These are phyloP conservation scores for Lucilia sericata DNA, from an alignment of 1,140 invertebrate genomes.

Conservation along the genomic window DNA sequence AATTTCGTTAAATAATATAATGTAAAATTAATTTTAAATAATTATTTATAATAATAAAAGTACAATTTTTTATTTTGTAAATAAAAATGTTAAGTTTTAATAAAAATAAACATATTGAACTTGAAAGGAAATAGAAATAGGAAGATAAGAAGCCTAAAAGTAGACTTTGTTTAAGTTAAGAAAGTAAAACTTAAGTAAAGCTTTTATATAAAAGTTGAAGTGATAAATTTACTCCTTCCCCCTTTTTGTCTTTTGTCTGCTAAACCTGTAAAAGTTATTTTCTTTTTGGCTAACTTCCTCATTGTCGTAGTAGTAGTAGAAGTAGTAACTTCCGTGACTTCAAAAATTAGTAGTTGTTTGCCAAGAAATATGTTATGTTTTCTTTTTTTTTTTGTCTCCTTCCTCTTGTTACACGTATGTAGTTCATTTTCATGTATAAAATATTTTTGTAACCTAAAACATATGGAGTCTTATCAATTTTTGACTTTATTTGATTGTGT, in stretches of 20 bases:
- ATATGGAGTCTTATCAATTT: neutral
- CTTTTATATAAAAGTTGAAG: too few species aligned
- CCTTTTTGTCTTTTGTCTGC: too few species aligned
- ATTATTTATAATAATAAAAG: too few species aligned
- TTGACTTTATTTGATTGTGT: slow-evolving; percentile 7
- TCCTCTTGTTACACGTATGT: neutral
- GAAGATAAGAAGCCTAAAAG: neutral
- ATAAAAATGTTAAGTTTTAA: too few species aligned
- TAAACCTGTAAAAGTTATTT: neutral
- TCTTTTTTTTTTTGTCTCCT: neutral
- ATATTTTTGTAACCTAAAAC: neutral
- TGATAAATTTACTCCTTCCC: too few species aligned
- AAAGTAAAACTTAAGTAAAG: too few species aligned
- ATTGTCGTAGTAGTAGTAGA: neutral
- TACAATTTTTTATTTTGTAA: too few species aligned
- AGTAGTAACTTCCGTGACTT: slow-evolving; percentile 3
- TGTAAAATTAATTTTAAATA: too few species aligned
- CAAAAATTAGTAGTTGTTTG: neutral
- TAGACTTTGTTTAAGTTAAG: too few species aligned
- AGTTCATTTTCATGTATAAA: neutral
- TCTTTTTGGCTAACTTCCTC: neutral
- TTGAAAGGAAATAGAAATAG: too few species aligned
- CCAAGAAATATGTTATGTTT: neutral
- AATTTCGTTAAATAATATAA: too few species aligned
- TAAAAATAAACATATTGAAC: too few species aligned